A percentile compares a stretch with the other conserved stretches of the same genome.
Conservation (phyloP, 2,888 invertebrate species). For the Ectemnius continuus region DNA sequence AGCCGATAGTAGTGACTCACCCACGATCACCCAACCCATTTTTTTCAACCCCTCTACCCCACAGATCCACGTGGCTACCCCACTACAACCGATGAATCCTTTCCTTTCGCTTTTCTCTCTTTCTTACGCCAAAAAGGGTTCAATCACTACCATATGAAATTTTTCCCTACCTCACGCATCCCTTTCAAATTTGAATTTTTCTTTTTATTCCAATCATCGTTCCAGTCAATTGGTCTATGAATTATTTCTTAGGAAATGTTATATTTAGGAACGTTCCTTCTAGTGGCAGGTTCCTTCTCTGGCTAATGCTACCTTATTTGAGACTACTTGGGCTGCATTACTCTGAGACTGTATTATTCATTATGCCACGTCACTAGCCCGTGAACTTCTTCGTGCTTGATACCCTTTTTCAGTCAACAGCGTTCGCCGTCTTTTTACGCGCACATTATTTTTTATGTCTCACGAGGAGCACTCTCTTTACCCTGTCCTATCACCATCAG, state of each 20-base stretch:
- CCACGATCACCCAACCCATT: slow-evolving; percentile 74
- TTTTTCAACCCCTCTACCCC: slow-evolving; percentile 65
- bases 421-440: slow-evolving; percentile 59
- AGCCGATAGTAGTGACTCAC: slow-evolving; percentile 73
- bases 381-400: slow-evolving; percentile 48
- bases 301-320: slow-evolving; percentile 54
- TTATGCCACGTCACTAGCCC: slow-evolving; percentile 52
- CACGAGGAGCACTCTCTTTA: slow-evolving; percentile 52
- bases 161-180: not conserved
- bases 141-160: slow-evolving; percentile 39
- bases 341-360: slow-evolving; percentile 53
- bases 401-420: slow-evolving; percentile 46
- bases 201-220: no score
- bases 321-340: slow-evolving; percentile 46
- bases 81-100: slow-evolving; percentile 64
- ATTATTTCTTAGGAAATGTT: no score
- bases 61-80: slow-evolving; percentile 59
- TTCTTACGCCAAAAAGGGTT: slow-evolving; percentile 54
- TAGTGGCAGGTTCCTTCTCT: no score
- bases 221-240: no score
- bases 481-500: slow-evolving; percentile 46
- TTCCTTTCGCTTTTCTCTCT: slow-evolving; percentile 65
- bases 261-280: no score
- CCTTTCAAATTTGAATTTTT: no score
- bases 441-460: slow-evolving; percentile 61